These are phyloP conservation scores for Rhinogobius similis DNA, from an alignment of 2,113 vertebrate species.

Conservation along the genomic window DNA sequence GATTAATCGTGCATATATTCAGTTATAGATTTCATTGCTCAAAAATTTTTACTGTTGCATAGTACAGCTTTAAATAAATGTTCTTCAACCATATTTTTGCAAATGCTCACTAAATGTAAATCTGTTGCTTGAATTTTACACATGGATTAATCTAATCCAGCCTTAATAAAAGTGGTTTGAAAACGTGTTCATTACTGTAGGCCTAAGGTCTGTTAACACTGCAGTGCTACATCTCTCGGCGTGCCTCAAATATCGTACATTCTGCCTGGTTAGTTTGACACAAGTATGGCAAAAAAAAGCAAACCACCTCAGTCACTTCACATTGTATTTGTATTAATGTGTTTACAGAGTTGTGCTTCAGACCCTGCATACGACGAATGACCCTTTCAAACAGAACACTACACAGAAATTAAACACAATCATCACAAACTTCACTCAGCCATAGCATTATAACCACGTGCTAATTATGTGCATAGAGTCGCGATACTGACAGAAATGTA, in stretches of 20 bases:
- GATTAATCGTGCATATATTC: too few relatives aligned
- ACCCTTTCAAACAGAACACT: conserved; percentile 11
- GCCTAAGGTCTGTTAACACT: neutral
- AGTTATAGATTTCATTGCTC: too few relatives aligned
- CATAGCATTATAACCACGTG: neutral
- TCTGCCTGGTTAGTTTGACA: neutral
- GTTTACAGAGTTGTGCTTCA: conserved; percentile 44
- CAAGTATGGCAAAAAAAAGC: neutral
- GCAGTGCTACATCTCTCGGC: neutral
- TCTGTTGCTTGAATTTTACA: too few relatives aligned
- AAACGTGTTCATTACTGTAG: neutral
- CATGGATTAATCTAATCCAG: too few relatives aligned
- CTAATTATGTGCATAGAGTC: neutral
- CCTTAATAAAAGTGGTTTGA: neutral
- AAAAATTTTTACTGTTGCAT: too few relatives aligned
- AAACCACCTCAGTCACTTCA: neutral
- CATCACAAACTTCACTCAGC: neutral
- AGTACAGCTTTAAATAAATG: too few relatives aligned
- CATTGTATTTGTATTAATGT: conserved; percentile 27
- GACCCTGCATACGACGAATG: conserved; percentile 20
- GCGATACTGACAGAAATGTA: too few relatives aligned
- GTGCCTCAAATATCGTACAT: neutral
- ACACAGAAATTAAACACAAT: neutral
- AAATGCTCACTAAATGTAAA: too few relatives aligned
- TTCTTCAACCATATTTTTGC: too few relatives aligned